phyloP scores from a whole-genome alignment of 2,797 vertebrate species.

The Leucoraja ocellata region DNA sequence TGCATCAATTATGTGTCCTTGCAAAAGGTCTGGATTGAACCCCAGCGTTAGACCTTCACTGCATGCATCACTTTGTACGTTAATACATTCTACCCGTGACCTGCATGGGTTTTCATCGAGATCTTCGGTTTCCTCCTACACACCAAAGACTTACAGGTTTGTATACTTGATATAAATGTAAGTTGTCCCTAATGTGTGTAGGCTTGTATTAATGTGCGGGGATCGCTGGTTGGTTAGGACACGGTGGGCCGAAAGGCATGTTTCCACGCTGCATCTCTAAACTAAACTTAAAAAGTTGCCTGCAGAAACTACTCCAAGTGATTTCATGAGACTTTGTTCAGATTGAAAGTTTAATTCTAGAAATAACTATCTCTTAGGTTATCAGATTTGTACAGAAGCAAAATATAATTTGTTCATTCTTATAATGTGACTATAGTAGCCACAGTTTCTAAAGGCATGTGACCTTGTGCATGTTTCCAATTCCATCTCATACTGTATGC shows the following conservation, averaged over 20 bases:
- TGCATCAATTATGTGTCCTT: not conserved
- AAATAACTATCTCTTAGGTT: not conserved
- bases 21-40: not conserved
- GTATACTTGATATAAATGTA: too few species aligned
- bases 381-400: not conserved
- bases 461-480: not conserved
- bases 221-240: too few species aligned
- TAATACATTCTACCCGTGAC: too few species aligned
- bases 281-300: too few species aligned
- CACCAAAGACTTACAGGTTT: too few species aligned
- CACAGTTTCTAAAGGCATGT: not conserved
- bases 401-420: not conserved
- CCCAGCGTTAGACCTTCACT: not conserved
- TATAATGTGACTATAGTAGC: not conserved
- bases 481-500: not conserved
- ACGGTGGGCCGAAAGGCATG: too few species aligned
- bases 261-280: too few species aligned
- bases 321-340: not conserved
- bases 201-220: too few species aligned
- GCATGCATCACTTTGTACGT: not conserved
- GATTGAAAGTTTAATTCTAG: not conserved
- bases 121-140: too few species aligned
- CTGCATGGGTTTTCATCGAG: too few species aligned
- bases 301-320: not conserved
- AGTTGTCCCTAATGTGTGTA: too few species aligned